Evolutionary conservation across 1,140 invertebrate genomes (phyloP), one percentile per base, ranked within the genome.

Genomic region (Solen grandis): DNA sequence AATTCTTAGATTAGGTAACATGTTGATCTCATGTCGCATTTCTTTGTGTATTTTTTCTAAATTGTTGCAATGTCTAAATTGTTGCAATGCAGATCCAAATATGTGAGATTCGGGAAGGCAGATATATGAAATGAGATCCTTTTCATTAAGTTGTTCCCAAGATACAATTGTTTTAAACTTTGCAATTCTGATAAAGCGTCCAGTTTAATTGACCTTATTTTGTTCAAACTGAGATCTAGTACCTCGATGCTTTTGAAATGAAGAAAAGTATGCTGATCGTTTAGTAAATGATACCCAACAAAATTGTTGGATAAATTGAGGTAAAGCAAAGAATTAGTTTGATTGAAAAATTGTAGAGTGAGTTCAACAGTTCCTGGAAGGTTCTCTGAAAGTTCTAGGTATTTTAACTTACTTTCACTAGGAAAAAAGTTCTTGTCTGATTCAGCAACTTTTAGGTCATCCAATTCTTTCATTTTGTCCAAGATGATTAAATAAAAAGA

Each of bases 361-460:
- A 66, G 22, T 22, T 41, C 14, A n/a, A 66, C 50, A 8, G 36
- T 46, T 41, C 19, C 36, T 14, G 62, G 62, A 38, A 66, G 36
- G 33, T 66, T 66, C 19, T 66, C 62, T 46, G 62, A 66, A 19
- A 66, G 50, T 41, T 66, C 62, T n/a, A 66, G 36, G 50, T 66
- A 66, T 25, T 38, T 29, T 2, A 66, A 41, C 10, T 41, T 66
- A 66, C 62, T 66, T 22, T 41, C 1, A 1, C n/a, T 5, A 1
- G 62, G n/a, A n/a, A n/a, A 22, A n/a, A n/a, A n/a, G n/a, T n/a
- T n/a, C n/a, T n/a, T n/a, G n/a, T n/a, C n/a, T n/a, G n/a, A n/a
- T n/a, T n/a, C n/a, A n/a, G n/a, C n/a, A n/a, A n/a, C n/a, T n/a
- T n/a, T n/a, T n/a, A n/a, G n/a, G n/a, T n/a, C n/a, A n/a, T n/a